Evolutionary conservation across 2,797 vertebrate species (phyloP), one percentile per base, ranked within the genome.

Genomic region (Erethizon dorsatum): DNA sequence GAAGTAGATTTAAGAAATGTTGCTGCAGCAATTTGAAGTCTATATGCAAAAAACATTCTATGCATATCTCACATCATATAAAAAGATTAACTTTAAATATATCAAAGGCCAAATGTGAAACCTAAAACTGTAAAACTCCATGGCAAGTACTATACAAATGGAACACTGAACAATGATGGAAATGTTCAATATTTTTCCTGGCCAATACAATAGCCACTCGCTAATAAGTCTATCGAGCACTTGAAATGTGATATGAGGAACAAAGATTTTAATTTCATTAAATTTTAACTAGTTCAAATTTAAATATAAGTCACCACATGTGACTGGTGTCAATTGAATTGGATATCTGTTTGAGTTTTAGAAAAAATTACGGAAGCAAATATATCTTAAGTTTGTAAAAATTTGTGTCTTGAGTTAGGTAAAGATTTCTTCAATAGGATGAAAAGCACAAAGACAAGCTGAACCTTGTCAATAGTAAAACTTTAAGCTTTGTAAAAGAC

Each of bases 381-480:
- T 90, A 84, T 91, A 83, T 89, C 15, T 88, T 61, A 17, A 12
- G 5, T 89, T 69, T 57, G 56, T 57, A 57, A 57, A 57, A 20
- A 22, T 78, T 92, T 87, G 12, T 91, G 78, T 89, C 15, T 88
- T 63, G 22, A 13, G 6, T 89, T 69, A 83, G 8, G 71, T 22
- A 83, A 83, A 78, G 3, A 37, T 90, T 92, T 95, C 24, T 82
- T 93, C 56, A 5, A 56, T 79, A 63, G 59, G 7, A 41, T 88
- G 15, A 92, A 92, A 91, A 61, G 5, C 28, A 86, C 9, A 79
- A 57, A 83, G 50, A 47, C 37, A 91, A 78, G 37, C 57, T 67
- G 50, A 26, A 85, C 24, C 82, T 65, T 14, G 41, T 86, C 11
- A 85, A 80, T 67, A 84, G n/a, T 50, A n/a, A 96, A 94, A 47